Base-by-base conservation (phyloP, 2,888 invertebrate genomes). In the Metalampra italica region DNA sequence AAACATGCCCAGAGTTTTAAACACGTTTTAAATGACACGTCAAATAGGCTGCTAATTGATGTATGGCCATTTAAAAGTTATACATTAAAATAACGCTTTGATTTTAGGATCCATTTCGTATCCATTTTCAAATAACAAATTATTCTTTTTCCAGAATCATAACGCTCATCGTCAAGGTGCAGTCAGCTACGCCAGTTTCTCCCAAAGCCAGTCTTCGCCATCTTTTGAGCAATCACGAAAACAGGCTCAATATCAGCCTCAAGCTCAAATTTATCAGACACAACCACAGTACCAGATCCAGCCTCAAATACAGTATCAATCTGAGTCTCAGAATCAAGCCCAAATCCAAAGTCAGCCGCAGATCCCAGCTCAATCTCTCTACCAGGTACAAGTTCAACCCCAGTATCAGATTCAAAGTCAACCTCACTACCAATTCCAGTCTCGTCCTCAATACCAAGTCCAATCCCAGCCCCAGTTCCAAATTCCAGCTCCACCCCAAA, bases 161-260 rank as follows among this genome's bases (percentile, higher is more conserved):
- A 69, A 71, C 44, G 50, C 56, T 7, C 77, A 78, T 50, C 64
- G 68, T 7, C 78, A 75, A 53, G 77, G 77, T 14, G 80, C 85
- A 1, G 60, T 79, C 1, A 87, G 84, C 62, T 87, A 77, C 57
- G 73, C 84, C 1, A 82, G 75, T 43, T 83, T 79, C 53, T 72
- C 78, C 0, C 75, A 75, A 46, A 72, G 72, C 36, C 66, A 75
- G 14, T 67, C 70, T 3, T 29, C 54, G 0, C 63, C 55, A 1
- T 36, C 53, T 7, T 52, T 50, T 9, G 47, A 46, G 43, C 59
- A 57, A 43, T 42, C 50, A 14, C 43, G 42, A 53, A 56, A 39
- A 29, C 48, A 55, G 9, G 50, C 57, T 22, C 49, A 49, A n/a
- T 55, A 54, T 45, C 57, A 55, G 36, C 53, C 51, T 39, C 59